Evolutionary conservation across 2,113 vertebrate species (phyloP), one percentile per base, ranked within the genome.

Genomic region (Scomber scombrus): DNA sequence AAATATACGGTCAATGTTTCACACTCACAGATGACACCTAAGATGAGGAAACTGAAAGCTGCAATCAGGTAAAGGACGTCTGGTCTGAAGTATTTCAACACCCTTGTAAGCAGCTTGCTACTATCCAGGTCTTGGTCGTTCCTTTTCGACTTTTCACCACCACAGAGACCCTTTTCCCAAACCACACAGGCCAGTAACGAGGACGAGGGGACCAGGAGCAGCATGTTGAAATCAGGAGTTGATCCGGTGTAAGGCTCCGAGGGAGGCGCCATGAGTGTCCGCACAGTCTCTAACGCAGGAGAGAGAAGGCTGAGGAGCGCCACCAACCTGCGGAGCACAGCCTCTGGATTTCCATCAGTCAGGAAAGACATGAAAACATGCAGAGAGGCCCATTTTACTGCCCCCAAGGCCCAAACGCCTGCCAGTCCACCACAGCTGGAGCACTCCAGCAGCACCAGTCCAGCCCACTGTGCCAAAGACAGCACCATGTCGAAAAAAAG

Each of bases 1-100:
- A 52, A 49, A 56, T 11, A 57, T 49, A 43, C n/a, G 29, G 13
- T 56, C 0, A 29, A 0, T 15, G 1, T 43, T 63, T 71, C 23
- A 80, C 4, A 94, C 96, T 96, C 82, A 97, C 96, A 92, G 50
- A 93, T 10, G 0, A 95, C 93, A 0, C 90, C 94, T 21, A 95
- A 66, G 11, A 78, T 81, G 71, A 97, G 95, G 87, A 94, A 95
- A 47, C 73, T 0, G 19, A 96, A 95, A 5, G 95, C 96, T 0
- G 78, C 64, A 0, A 79, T 8, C 0, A 97, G 85, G 15, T 93
- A 64, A 0, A 86, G 45, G 3, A 71, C 76, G 40, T 97, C 95
- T 0, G 89, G 81, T 75, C 18, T 69, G 12, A 92, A 95, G 80
- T 94, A 88, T 0, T 19, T 68, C 75, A 96, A 12, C n/a, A 96